Conservation (phyloP, 2,113 vertebrate genomes). For the Petrocephalus zakoni region DNA sequence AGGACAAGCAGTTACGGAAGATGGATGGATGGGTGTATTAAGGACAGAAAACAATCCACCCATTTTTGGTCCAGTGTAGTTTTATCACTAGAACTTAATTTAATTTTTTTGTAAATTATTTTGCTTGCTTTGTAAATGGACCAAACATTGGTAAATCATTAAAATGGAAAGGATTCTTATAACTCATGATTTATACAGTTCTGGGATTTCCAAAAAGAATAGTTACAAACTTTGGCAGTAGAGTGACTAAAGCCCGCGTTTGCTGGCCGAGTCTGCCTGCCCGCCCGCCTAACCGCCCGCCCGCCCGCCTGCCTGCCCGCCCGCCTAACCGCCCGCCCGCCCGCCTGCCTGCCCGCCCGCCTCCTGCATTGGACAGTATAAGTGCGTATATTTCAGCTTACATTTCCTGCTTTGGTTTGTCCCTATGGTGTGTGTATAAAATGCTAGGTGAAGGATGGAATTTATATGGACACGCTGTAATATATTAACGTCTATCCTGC, state of each 20-base stretch:
- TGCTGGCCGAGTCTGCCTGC: not conserved
- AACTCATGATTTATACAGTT: not conserved
- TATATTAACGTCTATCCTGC: constrained; percentile 4
- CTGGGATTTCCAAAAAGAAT: not conserved
- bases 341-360: too few relatives aligned
- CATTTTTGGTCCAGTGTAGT: constrained; percentile 21
- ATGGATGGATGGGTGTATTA: not conserved
- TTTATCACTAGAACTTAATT: not conserved
- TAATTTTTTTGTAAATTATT: not conserved
- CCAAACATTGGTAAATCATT: constrained; percentile 13
- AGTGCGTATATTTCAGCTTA: constrained; percentile 2
- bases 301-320: too few relatives aligned
- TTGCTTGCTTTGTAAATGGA: constrained; percentile 7
- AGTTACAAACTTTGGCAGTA: constrained; percentile 23
- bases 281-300: too few relatives aligned
- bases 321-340: too few relatives aligned
- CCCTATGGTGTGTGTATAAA: constrained; percentile 16
- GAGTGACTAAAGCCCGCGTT: not conserved
- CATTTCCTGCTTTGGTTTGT: constrained; percentile 25
- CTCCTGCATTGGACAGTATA: not conserved
- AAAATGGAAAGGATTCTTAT: not conserved
- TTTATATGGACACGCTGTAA: constrained; percentile 5
- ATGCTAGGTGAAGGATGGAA: not conserved
- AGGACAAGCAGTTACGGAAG: too few relatives aligned
- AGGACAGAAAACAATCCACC: not conserved